Evolutionary conservation across 1,140 invertebrate species (phyloP), one percentile per base, ranked within the genome.

Genomic region (Drosophila subobscura): DNA sequence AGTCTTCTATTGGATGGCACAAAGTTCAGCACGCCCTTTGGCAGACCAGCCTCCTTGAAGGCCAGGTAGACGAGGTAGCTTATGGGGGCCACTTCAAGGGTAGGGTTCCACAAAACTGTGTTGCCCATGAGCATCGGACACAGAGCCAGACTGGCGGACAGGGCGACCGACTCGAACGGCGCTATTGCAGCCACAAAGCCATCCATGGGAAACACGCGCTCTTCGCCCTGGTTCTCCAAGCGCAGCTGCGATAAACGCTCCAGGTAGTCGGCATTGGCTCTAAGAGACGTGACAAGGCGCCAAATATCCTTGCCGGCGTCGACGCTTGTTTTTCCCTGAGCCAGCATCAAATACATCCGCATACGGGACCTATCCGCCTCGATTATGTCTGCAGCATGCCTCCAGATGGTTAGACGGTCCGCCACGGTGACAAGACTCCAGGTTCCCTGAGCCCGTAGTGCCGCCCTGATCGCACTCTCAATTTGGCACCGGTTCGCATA

Each of bases 161-260:
- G 99, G 1, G 98, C 98, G 37, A 98, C 99, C 88, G 99, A 99
- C 92, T 99, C 99, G 91, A 99, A 99, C 0, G 99, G 98, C 49
- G 97, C 97, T 5, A 99, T 94, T 0, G 98, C 97, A 8, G 98
- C 98, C 70, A 99, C 95, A 91, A 99, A 99, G 4, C 99, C 99
- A 93, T 99, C 98, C 79, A 99, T 93, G 5, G 96, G 93, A 90
- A 98, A 94, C 1, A 94, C 95, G 20, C 56, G 47, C 6, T 55
- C 50, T 2, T 77, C 52, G 4, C 47, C 59, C 44, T 74, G 49
- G 16, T 53, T 70, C 20, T 78, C 74, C 0, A 81, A 66, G 25
- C 75, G 75, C 91, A 99, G 98, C 22, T 94, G 93, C 0, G 95
- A 58, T n/a, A 83, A 44, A 8, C 65, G 70, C 91, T 97, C 95